Evolutionary conservation across 1,140 invertebrate genomes (phyloP), one percentile per base, ranked within the genome.

Genomic region (Bombus turneri): DNA sequence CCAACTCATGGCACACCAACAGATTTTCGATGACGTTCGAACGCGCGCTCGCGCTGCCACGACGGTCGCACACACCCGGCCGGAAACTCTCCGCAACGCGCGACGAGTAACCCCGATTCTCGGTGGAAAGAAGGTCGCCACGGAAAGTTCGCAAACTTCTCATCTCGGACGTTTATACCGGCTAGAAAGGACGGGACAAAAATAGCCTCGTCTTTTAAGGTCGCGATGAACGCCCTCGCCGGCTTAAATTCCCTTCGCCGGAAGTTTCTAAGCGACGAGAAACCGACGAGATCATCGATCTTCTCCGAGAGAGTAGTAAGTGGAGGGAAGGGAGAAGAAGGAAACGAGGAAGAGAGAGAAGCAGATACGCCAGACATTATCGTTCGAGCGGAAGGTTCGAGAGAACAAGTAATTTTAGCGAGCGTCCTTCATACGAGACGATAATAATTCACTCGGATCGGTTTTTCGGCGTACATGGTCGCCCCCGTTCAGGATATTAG

Each of bases 191-290:
- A 71, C 71, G 59, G 37, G 79, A 90, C 85, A 59, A 82, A 87
- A 90, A 90, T 90, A 90, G 75, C 88, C 66, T 43, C 71, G 88
- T 87, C 86, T 86, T 90, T 90, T 90, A 87, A 84, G 79, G 81
- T 89, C 82, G 82, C 86, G 59, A 87, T 79, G 57, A 78, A 64
- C 79, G 81, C 88, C 72, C 87, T 86, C 81, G 22, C 47, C 53
- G 62, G 57, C 53, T 84, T 69, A 79, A 84, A 84, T 85, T 73
- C 66, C 76, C 53, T 80, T 85, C 31, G 76, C 76, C 66, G 82
- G 79, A 88, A 88, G 83, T 85, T 86, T 72, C 84, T 37, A 68
- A 75, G 72, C 79, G 85, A 75, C 28, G 59, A 68, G 66, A 74
- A 59, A 39, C 18, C 53, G 68, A 41, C 62, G 62, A 76, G 86